A percentile compares a stretch with the other conserved stretches of the same genome.
phyloP scores from a whole-genome alignment of 2,113 vertebrate species.

The Phalacrocorax aristotelis region DNA sequence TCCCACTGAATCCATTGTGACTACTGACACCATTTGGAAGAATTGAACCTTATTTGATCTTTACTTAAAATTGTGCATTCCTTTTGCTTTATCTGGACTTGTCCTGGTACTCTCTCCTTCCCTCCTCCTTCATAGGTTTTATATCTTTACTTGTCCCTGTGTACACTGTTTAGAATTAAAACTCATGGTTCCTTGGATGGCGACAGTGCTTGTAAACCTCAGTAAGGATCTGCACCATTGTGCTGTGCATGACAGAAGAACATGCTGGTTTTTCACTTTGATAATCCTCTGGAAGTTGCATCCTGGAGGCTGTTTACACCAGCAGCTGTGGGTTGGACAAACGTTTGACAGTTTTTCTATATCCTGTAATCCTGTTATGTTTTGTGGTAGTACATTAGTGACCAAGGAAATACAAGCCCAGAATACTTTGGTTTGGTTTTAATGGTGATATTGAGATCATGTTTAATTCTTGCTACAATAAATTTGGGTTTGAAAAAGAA shows the following conservation, averaged over 20 bases:
- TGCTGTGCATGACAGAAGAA: not conserved
- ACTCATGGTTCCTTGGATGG: not conserved
- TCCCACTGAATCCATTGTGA: not conserved
- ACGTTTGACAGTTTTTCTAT: not conserved
- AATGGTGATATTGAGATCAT: not conserved
- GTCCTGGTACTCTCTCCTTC: not conserved
- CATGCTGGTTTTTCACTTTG: not conserved
- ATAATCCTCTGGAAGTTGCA: not conserved
- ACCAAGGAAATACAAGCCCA: not conserved
- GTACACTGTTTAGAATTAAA: not conserved
- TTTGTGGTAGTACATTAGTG: not conserved
- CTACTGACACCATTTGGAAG: not conserved
- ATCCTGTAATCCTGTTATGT: not conserved
- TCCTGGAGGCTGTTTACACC: not conserved
- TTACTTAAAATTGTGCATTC: not conserved
- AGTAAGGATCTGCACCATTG: not conserved
- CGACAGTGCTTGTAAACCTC: not conserved
- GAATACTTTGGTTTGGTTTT: not conserved
- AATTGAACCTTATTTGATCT: not conserved
- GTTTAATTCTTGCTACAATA: not conserved
- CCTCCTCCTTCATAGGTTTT: not conserved
- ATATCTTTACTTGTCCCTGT: not conserved
- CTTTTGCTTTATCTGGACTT: not conserved
- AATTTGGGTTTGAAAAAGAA: not conserved
- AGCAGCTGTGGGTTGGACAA: not conserved